A percentile compares a stretch with the other conserved stretches of the same genome.
These are phyloP conservation scores for Dascillus cervinus DNA, from an alignment of 2,888 invertebrate genomes.

Conservation along the genomic window DNA sequence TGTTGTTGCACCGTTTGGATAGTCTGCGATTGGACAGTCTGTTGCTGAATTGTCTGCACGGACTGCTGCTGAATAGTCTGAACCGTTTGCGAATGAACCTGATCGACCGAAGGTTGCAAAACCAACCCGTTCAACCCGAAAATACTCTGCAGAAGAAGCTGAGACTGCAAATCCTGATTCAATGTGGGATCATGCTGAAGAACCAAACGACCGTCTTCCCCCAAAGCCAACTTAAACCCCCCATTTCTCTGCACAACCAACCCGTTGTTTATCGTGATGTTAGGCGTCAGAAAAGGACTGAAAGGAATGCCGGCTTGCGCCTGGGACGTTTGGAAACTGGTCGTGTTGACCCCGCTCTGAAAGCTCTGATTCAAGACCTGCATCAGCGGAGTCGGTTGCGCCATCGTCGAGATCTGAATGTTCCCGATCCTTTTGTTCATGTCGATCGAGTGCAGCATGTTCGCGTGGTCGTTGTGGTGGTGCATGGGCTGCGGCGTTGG, in stretches of 20 bases:
- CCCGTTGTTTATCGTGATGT: conserved; percentile 40
- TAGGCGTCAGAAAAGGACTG: conserved; percentile 25
- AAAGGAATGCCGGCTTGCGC: conserved; percentile 12
- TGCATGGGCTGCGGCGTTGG: conserved; percentile 24
- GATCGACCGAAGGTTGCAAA: conserved; percentile 39
- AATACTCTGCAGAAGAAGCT: conserved; percentile 40
- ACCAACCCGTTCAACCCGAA: conserved; percentile 39
- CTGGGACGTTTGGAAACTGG: conserved; percentile 18
- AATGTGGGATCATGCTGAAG: conserved; percentile 56
- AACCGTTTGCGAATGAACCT: conserved; percentile 39
- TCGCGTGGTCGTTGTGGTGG: conserved; percentile 19
- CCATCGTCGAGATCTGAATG: conserved; percentile 37
- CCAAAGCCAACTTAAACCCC: conserved; percentile 56
- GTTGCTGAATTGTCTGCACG: conserved; percentile 41
- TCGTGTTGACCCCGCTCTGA: conserved; percentile 32
- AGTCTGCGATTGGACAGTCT: conserved; percentile 41
- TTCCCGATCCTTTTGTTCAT: conserved; percentile 34
- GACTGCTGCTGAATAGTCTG: conserved; percentile 42
- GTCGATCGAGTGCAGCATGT: conserved; percentile 20
- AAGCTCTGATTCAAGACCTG: conserved; percentile 41
- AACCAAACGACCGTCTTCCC: conserved; percentile 60
- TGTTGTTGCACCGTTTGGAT: conserved; percentile 42
- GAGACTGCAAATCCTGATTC: conserved; percentile 46
- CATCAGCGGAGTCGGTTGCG: conserved; percentile 35
- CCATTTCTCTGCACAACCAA: conserved; percentile 50